Percentiles rank a stretch among this genome's conserved stretches.
Evolutionary conservation across 2,113 vertebrate species (phyloP).

Genomic region (Dendrocopos noguchii): DNA sequence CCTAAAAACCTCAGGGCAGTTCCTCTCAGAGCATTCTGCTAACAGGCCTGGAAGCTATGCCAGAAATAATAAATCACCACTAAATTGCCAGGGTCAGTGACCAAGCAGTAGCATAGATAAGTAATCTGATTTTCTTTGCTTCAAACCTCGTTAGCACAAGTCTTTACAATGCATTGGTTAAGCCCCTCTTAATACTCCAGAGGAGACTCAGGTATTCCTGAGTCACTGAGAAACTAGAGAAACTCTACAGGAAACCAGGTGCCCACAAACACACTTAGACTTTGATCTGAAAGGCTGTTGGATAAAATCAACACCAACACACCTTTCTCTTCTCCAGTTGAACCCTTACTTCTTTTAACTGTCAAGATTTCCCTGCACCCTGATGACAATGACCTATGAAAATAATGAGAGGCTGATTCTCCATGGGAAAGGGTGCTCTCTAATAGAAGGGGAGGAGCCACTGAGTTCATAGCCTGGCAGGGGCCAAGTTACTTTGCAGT

Average conservation of each 20-base stretch:
- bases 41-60: constrained; percentile 7
- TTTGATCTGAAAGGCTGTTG: constrained; percentile 5
- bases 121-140: constrained; percentile 51
- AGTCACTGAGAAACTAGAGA: constrained; percentile 24
- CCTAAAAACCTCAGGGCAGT: constrained; percentile 35
- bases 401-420: not conserved
- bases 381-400: not conserved
- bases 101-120: constrained; percentile 28
- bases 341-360: not conserved
- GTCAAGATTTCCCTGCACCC: not conserved
- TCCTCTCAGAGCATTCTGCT: not conserved
- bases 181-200: constrained; percentile 5
- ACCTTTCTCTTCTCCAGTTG: constrained; percentile 37
- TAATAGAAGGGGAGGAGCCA: not conserved
- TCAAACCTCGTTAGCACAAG: constrained; percentile 23
- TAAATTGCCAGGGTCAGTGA: constrained; percentile 28
- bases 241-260: not conserved
- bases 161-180: constrained; percentile 32
- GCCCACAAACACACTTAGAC: not conserved
- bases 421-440: not conserved
- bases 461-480: not conserved
- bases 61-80: constrained; percentile 50
- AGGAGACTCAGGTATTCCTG: constrained; percentile 4
- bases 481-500: not conserved
- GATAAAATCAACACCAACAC: constrained; percentile 15